Conservation (phyloP, 2,888 invertebrate species). For the Diarsia mendica region DNA sequence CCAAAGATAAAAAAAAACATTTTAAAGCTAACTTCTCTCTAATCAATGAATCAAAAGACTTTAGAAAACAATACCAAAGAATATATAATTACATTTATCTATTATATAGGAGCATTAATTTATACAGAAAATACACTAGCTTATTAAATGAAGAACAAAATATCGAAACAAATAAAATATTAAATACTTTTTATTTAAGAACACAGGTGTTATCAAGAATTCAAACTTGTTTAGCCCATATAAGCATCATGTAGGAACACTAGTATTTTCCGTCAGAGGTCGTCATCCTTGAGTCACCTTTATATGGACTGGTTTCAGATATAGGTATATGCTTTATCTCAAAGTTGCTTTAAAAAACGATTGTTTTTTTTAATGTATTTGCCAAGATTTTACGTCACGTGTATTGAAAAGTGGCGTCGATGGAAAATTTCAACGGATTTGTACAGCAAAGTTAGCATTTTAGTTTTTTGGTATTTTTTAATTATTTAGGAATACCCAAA, state of each 20-base stretch:
- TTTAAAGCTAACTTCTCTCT: too few species aligned
- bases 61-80: neutral
- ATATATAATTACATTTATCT: neutral
- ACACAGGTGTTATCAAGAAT: conserved; percentile 1
- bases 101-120: neutral
- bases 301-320: conserved; percentile 32
- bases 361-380: conserved; percentile 1
- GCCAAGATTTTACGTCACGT: neutral
- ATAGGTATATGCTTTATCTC: neutral
- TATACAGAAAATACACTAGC: neutral
- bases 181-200: conserved; percentile 28
- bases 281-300: conserved; percentile 63
- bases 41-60: neutral
- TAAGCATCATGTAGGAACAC: conserved; percentile 34
- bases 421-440: conserved; percentile 5
- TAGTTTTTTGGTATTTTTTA: too few species aligned
- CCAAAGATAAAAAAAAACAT: too few species aligned
- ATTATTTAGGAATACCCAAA: neutral
- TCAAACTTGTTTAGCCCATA: conserved; percentile 32
- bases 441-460: too few species aligned
- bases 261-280: conserved; percentile 12
- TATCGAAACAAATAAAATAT: neutral
- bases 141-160: conserved; percentile 1
- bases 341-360: conserved; percentile 11
- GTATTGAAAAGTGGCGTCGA: neutral